These are phyloP conservation scores for Nothoprocta perdicaria DNA, from an alignment of 2,113 vertebrate species.

Conservation along the genomic window DNA sequence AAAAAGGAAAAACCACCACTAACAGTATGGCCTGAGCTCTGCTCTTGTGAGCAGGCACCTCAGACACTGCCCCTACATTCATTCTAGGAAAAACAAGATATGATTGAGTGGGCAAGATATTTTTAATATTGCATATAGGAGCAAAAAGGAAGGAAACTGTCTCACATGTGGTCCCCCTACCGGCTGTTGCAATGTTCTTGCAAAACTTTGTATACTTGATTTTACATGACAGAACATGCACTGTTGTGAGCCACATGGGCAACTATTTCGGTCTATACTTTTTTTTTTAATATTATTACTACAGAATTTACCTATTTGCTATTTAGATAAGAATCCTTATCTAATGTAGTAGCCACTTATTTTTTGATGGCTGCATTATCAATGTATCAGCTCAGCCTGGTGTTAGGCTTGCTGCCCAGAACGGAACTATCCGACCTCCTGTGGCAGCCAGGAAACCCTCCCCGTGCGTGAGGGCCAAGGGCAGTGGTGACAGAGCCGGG, in stretches of 20 bases:
- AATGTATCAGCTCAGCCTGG: not conserved
- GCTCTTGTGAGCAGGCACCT: not conserved
- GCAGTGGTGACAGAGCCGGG: not conserved
- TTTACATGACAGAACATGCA: not conserved
- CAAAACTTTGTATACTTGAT: not conserved
- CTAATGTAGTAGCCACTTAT: fast-evolving
- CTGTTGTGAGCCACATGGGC: not conserved
- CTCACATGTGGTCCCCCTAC: not conserved
- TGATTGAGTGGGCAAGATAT: not conserved
- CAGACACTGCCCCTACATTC: not conserved
- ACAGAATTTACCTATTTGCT: not conserved
- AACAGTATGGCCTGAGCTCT: not conserved
- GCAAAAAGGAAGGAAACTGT: not conserved
- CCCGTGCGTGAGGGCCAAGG: not conserved
- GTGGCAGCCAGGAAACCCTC: not conserved
- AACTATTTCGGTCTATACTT: not conserved
- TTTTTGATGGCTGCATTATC: not conserved
- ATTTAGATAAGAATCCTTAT: not conserved
- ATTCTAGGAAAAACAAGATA: not conserved
- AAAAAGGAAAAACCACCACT: not conserved
- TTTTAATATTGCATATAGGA: not conserved
- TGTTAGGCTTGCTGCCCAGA: not conserved
- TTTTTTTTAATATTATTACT: not conserved
- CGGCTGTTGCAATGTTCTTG: not conserved
- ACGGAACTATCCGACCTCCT: not conserved